Percentiles rank a stretch among this genome's conserved stretches.
Conservation (phyloP, 2,113 vertebrate genomes). For the Pteruthius melanotis region DNA sequence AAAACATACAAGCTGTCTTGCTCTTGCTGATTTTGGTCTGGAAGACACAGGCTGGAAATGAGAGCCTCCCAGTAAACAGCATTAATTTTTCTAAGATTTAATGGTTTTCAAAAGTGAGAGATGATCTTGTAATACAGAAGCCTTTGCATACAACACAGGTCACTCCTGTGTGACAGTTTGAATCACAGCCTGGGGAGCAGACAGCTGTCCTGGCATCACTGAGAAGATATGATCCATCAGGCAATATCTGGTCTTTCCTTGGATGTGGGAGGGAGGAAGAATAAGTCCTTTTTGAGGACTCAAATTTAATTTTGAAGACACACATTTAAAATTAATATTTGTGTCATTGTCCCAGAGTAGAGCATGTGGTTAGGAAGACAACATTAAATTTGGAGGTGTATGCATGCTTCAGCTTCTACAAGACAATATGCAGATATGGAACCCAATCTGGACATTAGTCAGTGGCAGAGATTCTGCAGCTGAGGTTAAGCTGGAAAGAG, state of each 20-base stretch:
- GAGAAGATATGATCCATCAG: background rate
- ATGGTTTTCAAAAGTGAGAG: background rate
- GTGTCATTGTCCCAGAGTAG: background rate
- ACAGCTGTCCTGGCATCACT: background rate
- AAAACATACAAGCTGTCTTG: background rate
- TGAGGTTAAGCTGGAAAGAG: background rate
- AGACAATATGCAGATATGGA: background rate
- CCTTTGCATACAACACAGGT: background rate
- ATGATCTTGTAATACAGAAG: background rate
- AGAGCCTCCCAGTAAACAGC: background rate
- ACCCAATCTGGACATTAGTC: background rate
- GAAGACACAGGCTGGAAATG: background rate
- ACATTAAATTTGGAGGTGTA: background rate
- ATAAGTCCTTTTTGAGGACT: background rate
- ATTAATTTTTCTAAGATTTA: background rate
- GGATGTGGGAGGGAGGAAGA: background rate
- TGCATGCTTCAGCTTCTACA: background rate
- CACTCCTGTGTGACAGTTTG: background rate
- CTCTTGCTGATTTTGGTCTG: background rate
- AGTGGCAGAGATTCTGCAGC: background rate
- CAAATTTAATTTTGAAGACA: background rate
- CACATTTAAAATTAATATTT: background rate
- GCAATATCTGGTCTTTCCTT: background rate
- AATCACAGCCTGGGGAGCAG: background rate
- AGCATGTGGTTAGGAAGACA: background rate